Evolutionary conservation across 2,888 invertebrate species (phyloP).

Genomic region (Leptinotarsa rubiginosa): DNA sequence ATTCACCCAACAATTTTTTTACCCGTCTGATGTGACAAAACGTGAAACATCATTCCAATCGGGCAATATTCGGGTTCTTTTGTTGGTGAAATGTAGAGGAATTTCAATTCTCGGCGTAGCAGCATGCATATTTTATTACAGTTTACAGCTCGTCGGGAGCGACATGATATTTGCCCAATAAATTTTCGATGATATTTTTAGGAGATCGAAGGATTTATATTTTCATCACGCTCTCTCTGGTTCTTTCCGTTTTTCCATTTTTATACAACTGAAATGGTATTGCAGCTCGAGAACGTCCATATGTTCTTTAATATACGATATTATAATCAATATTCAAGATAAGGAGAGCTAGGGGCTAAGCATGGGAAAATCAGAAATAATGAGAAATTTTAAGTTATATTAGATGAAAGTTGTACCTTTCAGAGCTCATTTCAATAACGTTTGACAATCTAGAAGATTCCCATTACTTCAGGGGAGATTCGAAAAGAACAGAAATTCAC

Average conservation of each 20-base stretch:
- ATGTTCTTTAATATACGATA: too few species aligned
- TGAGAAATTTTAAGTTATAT: too few species aligned
- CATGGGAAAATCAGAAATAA: too few species aligned
- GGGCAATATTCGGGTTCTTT: background rate
- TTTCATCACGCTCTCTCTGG: background rate
- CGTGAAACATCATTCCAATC: background rate
- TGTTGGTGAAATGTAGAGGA: conserved; percentile 4
- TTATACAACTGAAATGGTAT: background rate
- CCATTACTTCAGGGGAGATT: too few species aligned
- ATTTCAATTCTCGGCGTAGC: background rate
- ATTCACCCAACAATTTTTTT: too few species aligned
- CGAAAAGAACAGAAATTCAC: too few species aligned
- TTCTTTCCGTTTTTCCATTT: background rate
- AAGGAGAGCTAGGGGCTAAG: too few species aligned
- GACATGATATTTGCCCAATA: background rate
- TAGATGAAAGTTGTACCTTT: too few species aligned
- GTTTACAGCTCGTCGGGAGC: background rate
- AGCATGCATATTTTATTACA: conserved; percentile 4
- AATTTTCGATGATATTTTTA: background rate
- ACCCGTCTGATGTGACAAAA: background rate
- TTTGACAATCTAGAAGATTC: too few species aligned
- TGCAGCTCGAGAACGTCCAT: too few species aligned
- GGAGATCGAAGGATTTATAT: background rate
- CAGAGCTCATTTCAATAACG: too few species aligned
- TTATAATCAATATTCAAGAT: too few species aligned